phyloP scores from a whole-genome alignment of 2,113 vertebrate species.

The Oreotragus oreotragus region DNA sequence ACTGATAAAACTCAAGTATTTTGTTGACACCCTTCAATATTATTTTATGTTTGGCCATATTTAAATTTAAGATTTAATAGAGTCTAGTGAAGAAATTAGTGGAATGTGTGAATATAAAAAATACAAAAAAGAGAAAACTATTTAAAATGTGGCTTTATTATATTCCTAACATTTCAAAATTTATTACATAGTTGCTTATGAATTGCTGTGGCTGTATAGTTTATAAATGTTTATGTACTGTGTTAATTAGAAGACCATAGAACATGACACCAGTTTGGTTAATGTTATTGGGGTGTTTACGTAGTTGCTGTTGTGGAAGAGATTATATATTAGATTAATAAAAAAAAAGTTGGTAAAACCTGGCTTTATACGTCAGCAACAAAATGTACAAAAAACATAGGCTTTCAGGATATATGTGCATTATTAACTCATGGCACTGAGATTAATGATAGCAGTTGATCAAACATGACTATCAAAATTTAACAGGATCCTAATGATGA shows the following conservation, averaged over 20 bases:
- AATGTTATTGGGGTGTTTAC: conserved; percentile 5
- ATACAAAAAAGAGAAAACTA: conserved; percentile 22
- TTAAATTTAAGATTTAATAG: conserved; percentile 38
- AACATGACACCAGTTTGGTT: not conserved
- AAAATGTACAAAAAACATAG: not conserved
- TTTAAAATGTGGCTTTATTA: conserved; percentile 27
- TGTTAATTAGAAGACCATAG: not conserved
- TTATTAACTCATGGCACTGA: not conserved
- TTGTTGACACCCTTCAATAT: not conserved
- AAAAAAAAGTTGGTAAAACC: conserved; percentile 7
- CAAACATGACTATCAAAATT: not conserved
- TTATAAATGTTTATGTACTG: conserved; percentile 4
- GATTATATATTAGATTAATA: conserved; percentile 48
- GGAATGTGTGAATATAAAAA: conserved; percentile 21
- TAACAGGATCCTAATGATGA: not conserved
- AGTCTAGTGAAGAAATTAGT: conserved; percentile 10
- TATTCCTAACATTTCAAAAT: conserved; percentile 38
- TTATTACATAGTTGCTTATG: conserved; percentile 10
- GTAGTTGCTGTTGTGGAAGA: conserved; percentile 17
- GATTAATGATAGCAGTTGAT: not conserved
- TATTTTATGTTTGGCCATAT: conserved; percentile 35
- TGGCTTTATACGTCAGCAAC: conserved; percentile 26
- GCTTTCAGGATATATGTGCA: not conserved
- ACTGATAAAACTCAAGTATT: not conserved
- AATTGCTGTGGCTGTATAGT: not conserved